Evolutionary conservation across 2,888 invertebrate genomes (phyloP).

Genomic region (Harmothoe impar): DNA sequence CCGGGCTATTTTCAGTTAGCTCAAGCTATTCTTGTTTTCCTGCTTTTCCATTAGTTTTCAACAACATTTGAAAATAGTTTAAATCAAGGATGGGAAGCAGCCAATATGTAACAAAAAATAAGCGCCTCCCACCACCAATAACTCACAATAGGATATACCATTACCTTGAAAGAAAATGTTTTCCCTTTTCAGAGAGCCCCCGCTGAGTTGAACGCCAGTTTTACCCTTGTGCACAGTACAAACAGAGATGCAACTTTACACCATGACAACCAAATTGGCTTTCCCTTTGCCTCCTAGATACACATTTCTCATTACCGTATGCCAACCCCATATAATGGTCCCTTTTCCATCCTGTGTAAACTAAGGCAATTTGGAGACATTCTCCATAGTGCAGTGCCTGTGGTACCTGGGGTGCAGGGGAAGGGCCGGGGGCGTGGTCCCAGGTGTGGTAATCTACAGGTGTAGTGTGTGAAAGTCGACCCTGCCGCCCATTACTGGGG

Average conservation of each 20-base stretch:
- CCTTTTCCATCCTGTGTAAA: not conserved
- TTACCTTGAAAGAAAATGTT: no score
- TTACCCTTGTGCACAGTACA: not conserved
- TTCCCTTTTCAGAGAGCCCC: not conserved
- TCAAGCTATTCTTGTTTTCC: no score
- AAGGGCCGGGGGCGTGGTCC: not conserved
- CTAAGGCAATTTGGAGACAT: not conserved
- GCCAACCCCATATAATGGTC: not conserved
- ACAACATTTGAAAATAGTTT: no score
- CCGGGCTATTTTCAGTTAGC: no score
- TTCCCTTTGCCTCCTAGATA: not conserved
- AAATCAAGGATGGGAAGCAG: no score
- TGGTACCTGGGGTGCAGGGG: not conserved
- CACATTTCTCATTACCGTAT: not conserved
- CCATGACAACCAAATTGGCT: not conserved
- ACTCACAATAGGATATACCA: no score
- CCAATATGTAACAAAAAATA: no score
- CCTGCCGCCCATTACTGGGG: not conserved
- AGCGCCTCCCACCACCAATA: no score
- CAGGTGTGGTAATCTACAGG: not conserved
- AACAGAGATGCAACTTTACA: not conserved
- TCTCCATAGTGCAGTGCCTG: not conserved
- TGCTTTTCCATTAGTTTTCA: no score
- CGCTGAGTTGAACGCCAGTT: not conserved
- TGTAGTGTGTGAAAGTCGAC: not conserved